Conservation (phyloP, 2,113 vertebrate genomes). For the Dendrocopos noguchii region DNA sequence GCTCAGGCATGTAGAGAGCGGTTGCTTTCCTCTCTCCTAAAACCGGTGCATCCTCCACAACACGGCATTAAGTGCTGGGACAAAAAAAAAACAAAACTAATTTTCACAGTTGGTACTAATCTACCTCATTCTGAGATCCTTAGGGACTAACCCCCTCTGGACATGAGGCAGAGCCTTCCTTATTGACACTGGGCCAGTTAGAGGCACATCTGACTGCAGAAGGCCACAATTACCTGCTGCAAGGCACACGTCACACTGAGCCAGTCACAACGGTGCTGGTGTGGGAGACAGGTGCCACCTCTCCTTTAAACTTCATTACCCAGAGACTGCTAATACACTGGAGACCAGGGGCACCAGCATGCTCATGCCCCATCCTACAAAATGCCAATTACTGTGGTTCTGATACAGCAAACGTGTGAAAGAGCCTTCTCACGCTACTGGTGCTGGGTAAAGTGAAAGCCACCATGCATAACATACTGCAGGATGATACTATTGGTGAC, state of each 20-base stretch:
- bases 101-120: not conserved
- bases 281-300: not conserved
- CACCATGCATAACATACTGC: rapidly evolving
- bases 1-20: not conserved
- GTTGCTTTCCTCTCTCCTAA: not conserved
- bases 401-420: not conserved
- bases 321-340: not conserved
- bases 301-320: not conserved
- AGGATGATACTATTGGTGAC: not conserved
- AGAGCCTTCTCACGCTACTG: not conserved
- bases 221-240: not conserved
- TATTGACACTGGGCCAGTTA: not conserved
- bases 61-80: no score
- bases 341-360: not conserved
- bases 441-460: not conserved
- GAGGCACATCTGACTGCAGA: not conserved
- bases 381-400: not conserved
- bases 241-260: not conserved
- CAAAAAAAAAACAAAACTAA: not conserved
- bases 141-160: not conserved
- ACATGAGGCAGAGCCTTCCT: not conserved
- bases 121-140: not conserved
- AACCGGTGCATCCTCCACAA: not conserved
- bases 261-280: no score
- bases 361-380: not conserved